phyloP scores from a whole-genome alignment of 1,140 invertebrate genomes.

The Ditylenchus dipsaci region DNA sequence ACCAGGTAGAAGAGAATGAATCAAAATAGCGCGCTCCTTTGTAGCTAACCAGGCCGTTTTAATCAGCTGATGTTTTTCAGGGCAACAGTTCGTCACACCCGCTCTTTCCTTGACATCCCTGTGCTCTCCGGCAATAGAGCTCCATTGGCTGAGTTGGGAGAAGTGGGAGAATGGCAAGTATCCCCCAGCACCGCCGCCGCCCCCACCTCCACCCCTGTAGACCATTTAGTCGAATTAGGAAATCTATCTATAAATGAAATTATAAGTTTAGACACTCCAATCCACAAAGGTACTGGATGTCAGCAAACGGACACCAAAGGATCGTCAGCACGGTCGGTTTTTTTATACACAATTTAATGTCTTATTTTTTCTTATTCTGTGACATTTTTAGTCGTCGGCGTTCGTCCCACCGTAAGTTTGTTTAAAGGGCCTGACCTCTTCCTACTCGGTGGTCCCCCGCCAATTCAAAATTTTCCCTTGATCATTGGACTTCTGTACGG shows the following conservation, averaged over 20 bases:
- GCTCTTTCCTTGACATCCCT: neutral
- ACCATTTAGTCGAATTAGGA: too few relatives aligned
- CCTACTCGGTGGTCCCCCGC: too few relatives aligned
- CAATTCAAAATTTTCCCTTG: too few relatives aligned
- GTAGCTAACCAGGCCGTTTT: too few relatives aligned
- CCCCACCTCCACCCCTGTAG: slow-evolving; percentile 22
- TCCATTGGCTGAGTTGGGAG: neutral
- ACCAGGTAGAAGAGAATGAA: too few relatives aligned
- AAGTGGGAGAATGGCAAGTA: neutral
- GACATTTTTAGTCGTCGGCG: slow-evolving; percentile 26
- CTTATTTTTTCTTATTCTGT: too few relatives aligned
- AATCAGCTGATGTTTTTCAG: neutral
- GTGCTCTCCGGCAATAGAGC: neutral
- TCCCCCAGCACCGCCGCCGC: slow-evolving; percentile 18
- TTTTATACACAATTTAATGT: too few relatives aligned
- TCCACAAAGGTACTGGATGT: slow-evolving; percentile 26
- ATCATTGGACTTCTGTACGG: too few relatives aligned
- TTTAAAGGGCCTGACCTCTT: neutral
- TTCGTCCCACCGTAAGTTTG: slow-evolving; percentile 34
- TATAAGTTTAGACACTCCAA: too few relatives aligned
- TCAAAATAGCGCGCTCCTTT: too few relatives aligned
- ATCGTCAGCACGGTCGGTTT: slow-evolving; percentile 40
- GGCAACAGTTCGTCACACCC: neutral
- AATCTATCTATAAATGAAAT: slow-evolving; percentile 23
- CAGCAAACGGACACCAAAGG: slow-evolving; percentile 44